phyloP scores from a whole-genome alignment of 1,140 invertebrate genomes.

The Latrodectus geometricus region DNA sequence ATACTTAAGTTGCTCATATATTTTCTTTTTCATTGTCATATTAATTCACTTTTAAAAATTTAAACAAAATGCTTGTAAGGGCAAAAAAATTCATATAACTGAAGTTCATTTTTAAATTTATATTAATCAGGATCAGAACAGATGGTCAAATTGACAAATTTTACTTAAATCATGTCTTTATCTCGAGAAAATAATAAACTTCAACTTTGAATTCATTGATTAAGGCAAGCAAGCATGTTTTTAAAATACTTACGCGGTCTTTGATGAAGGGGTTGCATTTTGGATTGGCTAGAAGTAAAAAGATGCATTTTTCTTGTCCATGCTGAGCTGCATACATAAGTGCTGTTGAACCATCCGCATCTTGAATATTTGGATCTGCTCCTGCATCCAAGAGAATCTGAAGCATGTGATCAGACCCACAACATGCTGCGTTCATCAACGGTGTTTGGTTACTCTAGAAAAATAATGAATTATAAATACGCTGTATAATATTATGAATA shows the following conservation, averaged over 20 bases:
- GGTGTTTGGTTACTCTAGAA: conserved; percentile 89
- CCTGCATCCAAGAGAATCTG: conserved; percentile 84
- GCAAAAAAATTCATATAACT: no score
- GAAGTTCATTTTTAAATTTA: no score
- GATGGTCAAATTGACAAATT: no score
- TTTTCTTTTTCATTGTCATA: no score
- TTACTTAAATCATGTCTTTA: no score
- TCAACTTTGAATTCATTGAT: no score
- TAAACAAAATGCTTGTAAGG: no score
- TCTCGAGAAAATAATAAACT: no score
- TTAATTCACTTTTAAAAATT: no score
- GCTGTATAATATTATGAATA: neutral
- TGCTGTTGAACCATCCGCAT: conserved; percentile 93
- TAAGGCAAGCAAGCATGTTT: no score
- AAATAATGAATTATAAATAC: neutral
- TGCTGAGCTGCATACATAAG: conserved; percentile 96
- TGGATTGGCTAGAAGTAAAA: conserved; percentile 78
- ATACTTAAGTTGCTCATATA: no score
- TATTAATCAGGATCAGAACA: no score
- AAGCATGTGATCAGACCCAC: conserved; percentile 87
- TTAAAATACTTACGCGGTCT: conserved; percentile 79
- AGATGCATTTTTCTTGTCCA: conserved; percentile 87
- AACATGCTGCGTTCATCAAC: conserved; percentile 91
- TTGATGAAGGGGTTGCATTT: conserved; percentile 85
- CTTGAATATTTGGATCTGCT: conserved; percentile 84